phyloP scores from a whole-genome alignment of 2,888 invertebrate genomes.

The Trachelus troglodyta region DNA sequence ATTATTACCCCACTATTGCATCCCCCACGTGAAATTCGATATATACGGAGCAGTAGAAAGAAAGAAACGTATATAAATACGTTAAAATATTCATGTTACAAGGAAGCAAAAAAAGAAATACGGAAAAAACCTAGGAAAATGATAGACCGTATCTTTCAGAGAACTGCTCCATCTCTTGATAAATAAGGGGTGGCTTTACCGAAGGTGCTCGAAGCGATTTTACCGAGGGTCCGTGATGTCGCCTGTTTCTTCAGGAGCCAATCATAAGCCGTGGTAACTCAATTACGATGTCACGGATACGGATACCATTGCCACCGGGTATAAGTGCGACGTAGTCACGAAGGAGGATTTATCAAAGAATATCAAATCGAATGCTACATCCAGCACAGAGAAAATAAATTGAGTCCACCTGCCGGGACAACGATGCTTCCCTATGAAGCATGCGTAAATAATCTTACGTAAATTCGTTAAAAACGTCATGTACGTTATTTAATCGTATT shows the following conservation, averaged over 20 bases:
- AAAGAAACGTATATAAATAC: background rate
- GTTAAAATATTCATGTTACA: background rate
- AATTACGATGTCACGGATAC: constrained; percentile 1
- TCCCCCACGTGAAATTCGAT: background rate
- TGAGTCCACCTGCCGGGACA: background rate
- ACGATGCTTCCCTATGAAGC: background rate
- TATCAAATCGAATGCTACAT: background rate
- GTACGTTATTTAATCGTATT: background rate
- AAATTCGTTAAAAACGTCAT: too few relatives aligned
- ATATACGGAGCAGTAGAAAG: background rate
- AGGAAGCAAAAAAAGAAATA: background rate
- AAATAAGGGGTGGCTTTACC: background rate
- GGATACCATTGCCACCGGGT: background rate
- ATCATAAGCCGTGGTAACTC: background rate
- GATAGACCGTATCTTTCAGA: background rate
- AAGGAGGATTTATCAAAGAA: background rate
- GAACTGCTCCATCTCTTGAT: background rate
- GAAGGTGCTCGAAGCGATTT: background rate
- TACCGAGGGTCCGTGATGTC: background rate
- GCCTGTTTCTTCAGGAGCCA: background rate
- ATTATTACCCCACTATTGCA: background rate
- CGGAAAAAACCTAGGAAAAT: background rate
- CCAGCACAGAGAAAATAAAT: background rate
- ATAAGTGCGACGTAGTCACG: background rate
- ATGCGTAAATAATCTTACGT: background rate